Evolutionary conservation across 1,140 invertebrate genomes (phyloP), one percentile per base, ranked within the genome.

Genomic region (Ruditapes philippinarum): DNA sequence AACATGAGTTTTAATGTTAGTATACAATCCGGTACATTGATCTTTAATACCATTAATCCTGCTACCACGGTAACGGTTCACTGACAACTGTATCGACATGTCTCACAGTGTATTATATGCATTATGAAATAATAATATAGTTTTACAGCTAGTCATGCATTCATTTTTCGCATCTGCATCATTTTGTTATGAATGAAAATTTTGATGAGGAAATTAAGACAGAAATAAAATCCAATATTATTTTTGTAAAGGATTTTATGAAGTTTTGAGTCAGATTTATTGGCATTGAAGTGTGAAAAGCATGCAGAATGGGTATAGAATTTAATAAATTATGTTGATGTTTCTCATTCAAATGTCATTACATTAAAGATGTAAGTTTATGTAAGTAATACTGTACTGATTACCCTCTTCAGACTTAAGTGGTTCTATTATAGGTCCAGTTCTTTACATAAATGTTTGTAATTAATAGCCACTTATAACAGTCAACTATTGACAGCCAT

Each of bases 391-490:
- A 9, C 36, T 17, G 19, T 40, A 70, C 65, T 70, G 7, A 70
- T n/a, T n/a, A 70, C 33, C 65, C 19, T 38, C 65, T 70, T 70
- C 17, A 70, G 65, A 36, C 65, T 31, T 1, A 22, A 25, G 65
- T 22, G 9, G 17, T 70, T 70, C 36, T 38, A 19, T 70, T 25
- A 28, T 33, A 38, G n/a, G 65, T 70, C 36, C 33, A 5, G 5
- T 28, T 38, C 1, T 38, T 38, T 25, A 28, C 57, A 19, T 28
- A n/a, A 62, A 70, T 70, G 33, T 70, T 38, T 40, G 65, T 38
- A 70, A 70, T 70, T 70, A 38, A 70, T 31, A 70, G 4, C 65
- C 14, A 22, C 11, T 70, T 70, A 70, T 70, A 25, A 70, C 33
- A 38, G 33, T 70, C 65, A 19, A 9, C 25, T 40, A 70, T 70